Base-by-base conservation (phyloP, 2,888 invertebrate genomes). In the Sarcophaga variegata region DNA sequence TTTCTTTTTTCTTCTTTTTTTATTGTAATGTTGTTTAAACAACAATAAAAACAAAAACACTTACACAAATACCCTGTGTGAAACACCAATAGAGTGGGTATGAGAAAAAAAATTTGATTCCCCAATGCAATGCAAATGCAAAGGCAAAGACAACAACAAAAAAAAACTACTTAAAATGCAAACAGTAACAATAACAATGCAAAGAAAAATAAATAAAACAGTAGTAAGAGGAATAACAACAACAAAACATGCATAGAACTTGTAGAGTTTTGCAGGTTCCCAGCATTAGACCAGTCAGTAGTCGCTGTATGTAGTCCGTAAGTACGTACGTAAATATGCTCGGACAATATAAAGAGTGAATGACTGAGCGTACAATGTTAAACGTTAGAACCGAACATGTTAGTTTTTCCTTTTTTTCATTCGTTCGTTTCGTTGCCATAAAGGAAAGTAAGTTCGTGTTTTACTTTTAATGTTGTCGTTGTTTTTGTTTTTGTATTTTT, bases 311-410 rank as follows among this genome's bases (percentile, higher is more conserved):
- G 37, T 37, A 37, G 37, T 37, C 37, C 37, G 37, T 6, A 37
- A 37, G 37, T 37, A 37, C 37, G 5, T 27, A 27, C 5, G 1
- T 37, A 37, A 0, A 6, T 37, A 37, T 14, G 49, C 14, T 14
- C 14, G 49, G 14, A 11, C 37, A 37, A 37, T 37, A 8, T 10
- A 10, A 8, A 8, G 54, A 54, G 54, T 54, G 14, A 54, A 54
- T 54, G 14, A 49, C 14, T 54, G 17, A 12, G 1, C 17, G 17
- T 5, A 54, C 54, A 12, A 54, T 54, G 10, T 54, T 54, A 4
- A 54, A 14, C 60, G 27, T 20, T 72, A 83, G 66, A 83, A 83
- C 20, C 83, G 83, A 83, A 54, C 54, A 54, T 54, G 54, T 17
- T 14, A 17, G 4, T 14, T 14, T 49, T 49, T 49, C 6, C 37